Base-by-base conservation (phyloP, 2,888 invertebrate genomes). In the Stramonita haemastoma region DNA sequence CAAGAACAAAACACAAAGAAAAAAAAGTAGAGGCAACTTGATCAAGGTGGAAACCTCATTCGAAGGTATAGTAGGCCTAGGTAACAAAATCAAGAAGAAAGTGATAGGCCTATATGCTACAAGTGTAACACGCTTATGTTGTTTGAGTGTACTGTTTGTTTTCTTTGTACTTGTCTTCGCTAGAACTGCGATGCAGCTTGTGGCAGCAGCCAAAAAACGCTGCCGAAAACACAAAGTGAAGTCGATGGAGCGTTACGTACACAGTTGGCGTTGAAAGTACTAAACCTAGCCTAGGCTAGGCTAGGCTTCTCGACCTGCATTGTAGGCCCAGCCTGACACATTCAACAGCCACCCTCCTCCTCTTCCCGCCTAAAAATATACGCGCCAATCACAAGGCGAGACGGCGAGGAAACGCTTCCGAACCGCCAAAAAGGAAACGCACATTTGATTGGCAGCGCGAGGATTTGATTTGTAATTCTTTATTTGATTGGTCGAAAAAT, bases 401-500 rank as follows among this genome's bases (percentile, higher is more conserved):
- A 15, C 81, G 26, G 81, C 29, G 36, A 13, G 46, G 81, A 83
- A 22, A 36, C 81, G 2, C 6, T 36, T 17, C 26, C 81, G 36
- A 83, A 29, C 29, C 29, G 11, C 22, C 81, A 83, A 6, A 83
- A 13, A 13, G 26, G 29, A 46, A 29, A 36, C 81, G 29, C 46
- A 46, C 81, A 83, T 83, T 46, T 83, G 36, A 83, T 83, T 83
- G 81, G 81, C 15, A 22, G 81, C 81, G 15, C 81, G 36, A 83
- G 36, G 46, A 29, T 83, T 83, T 83, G 46, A 83, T 83, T 13
- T 83, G 81, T 46, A 83, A 22, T 0, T 83, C 81, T 46, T 83
- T 26, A 83, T 83, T 83, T 83, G 81, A 83, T 83, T 83, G 81
- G 81, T 83, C 26, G 81, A 83, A 46, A 83, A 83, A 83, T 83